A percentile compares a stretch with the other conserved stretches of the same genome.
Conservation (phyloP, 2,797 vertebrate genomes). For the Astyanax mexicanus region DNA sequence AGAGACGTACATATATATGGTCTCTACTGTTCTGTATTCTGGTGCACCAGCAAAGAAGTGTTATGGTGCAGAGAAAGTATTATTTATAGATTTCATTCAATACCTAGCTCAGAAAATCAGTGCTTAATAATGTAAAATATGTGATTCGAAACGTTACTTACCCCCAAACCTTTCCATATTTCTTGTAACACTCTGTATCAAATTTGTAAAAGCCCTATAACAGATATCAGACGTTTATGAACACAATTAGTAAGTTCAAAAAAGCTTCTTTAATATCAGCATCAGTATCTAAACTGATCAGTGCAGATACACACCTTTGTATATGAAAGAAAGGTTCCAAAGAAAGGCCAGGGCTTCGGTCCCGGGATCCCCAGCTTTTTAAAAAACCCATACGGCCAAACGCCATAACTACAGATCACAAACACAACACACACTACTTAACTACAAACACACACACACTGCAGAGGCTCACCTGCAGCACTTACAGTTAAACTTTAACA, state of each 20-base stretch:
- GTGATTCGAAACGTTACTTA: slow-evolving; percentile 62
- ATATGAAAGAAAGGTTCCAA: slow-evolving; percentile 60
- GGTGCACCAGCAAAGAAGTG: too few relatives aligned
- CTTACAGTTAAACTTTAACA: not conserved
- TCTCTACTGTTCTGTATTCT: too few relatives aligned
- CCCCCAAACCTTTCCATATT: slow-evolving; percentile 80
- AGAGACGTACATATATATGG: too few relatives aligned
- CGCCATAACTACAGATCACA: slow-evolving; percentile 65
- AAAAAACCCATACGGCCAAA: slow-evolving; percentile 70
- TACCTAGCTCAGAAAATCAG: too few relatives aligned
- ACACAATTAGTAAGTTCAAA: not conserved
- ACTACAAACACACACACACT: not conserved
- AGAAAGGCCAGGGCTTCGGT: slow-evolving; percentile 72
- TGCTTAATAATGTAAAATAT: too few relatives aligned
- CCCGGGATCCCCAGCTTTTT: slow-evolving; percentile 72
- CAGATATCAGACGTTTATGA: not conserved
- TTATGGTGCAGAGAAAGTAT: too few relatives aligned
- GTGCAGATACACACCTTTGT: slow-evolving; percentile 56
- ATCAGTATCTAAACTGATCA: not conserved
- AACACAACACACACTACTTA: not conserved
- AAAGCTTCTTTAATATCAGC: not conserved
- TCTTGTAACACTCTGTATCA: slow-evolving; percentile 68
- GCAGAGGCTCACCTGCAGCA: not conserved
- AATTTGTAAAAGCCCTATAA: slow-evolving; percentile 64
- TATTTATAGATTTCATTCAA: too few relatives aligned